Evolutionary conservation across 2,888 invertebrate species (phyloP), one percentile per base, ranked within the genome.

Genomic region (Hirtodrosophila confusa): DNA sequence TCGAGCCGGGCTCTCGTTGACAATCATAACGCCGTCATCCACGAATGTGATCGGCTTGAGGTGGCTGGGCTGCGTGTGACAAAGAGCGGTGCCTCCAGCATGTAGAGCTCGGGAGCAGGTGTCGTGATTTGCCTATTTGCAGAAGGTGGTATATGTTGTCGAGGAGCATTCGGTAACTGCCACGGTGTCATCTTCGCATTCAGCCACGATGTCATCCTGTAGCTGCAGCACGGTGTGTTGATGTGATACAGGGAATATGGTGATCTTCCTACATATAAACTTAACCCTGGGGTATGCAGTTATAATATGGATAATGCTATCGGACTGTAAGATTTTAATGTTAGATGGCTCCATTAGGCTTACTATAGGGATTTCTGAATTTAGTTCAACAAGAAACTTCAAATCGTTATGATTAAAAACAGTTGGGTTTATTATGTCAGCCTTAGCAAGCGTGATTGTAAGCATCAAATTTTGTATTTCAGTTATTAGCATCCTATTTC

Each of bases 201-300:
- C 53, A 0, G 60, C 60, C 36, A 64, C 43, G 33, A 17, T 56
- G 48, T 60, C 36, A 8, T 64, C 64, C 29, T 48, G 47, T 39
- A 65, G 36, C 23, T 69, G 61, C 6, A 63, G 40, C 8, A 41
- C 33, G 17, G 11, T 41, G 39, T 41, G 31, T 31, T 55, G 27
- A 27, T 61, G 50, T 17, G 41, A 43, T 27, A 48, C 58, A 4
- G 47, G 40, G 23, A 45, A 55, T 5, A 55, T 39, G 10, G 37
- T 35, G 27, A 27, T 5, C 27, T 17, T 35, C 6, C 3, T 31
- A 10, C 39, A 50, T 6, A 50, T 17, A 27, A 29, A 31, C 11
- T 50, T 50, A 31, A 41, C 5, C 5, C 27, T 27, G 5, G 27
- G 27, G 27, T 27, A 27, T 27, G 27, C 27, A 5, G 5, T 27